These are phyloP conservation scores for Channa maculata DNA, from an alignment of 2,113 vertebrate species.

Conservation along the genomic window DNA sequence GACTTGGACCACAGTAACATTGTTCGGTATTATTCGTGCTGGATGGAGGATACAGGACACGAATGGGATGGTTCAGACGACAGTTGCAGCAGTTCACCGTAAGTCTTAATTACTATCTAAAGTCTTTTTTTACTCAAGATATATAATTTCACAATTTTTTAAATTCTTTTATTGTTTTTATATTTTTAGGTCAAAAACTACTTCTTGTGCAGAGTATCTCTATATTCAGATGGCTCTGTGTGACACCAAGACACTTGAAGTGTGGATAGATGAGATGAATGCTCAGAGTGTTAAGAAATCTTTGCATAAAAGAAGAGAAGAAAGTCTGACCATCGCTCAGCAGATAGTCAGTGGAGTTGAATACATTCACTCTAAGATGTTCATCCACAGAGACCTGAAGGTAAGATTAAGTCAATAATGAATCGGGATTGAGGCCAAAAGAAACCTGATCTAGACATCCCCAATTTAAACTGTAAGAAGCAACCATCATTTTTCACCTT, in stretches of 20 bases:
- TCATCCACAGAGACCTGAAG: constrained; percentile 80
- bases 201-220: constrained; percentile 42
- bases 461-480: too few species aligned
- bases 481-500: too few species aligned
- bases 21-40: constrained; percentile 69
- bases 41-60: constrained; percentile 65
- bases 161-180: too few species aligned
- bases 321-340: constrained; percentile 46
- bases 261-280: constrained; percentile 71
- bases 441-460: too few species aligned
- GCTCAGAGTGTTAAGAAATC: accelerated
- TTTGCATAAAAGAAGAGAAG: constrained; percentile 34
- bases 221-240: constrained; percentile 83
- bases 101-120: constrained; percentile 11
- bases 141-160: background rate
- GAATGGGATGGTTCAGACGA: background rate
- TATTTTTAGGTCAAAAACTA: constrained; percentile 38
- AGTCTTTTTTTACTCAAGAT: too few species aligned
- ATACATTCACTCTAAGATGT: constrained; percentile 63
- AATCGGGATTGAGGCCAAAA: too few species aligned
- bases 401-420: constrained; percentile 25
- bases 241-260: constrained; percentile 52
- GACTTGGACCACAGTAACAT: constrained; percentile 68
- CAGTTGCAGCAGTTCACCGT: constrained; percentile 52
- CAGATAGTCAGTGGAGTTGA: constrained; percentile 74